Conservation (phyloP, 2,113 vertebrate genomes). For the Hyperopisus bebe region DNA sequence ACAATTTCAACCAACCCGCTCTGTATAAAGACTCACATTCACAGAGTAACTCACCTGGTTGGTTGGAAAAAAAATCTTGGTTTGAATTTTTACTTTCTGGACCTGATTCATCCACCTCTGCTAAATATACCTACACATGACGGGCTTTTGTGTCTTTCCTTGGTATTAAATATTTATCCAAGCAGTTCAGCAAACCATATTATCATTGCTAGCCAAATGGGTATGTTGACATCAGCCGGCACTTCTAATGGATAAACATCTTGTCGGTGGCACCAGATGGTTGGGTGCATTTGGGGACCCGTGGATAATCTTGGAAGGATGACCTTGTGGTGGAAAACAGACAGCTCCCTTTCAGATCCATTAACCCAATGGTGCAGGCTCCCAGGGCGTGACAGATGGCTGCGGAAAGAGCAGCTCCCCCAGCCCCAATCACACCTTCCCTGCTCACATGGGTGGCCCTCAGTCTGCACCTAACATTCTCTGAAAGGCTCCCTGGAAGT, state of each 20-base stretch:
- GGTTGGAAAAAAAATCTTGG: neutral
- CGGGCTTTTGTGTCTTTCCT: neutral
- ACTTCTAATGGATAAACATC: slow-evolving; percentile 1
- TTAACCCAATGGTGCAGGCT: slow-evolving; percentile 4
- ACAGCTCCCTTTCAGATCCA: neutral
- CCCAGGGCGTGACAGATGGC: neutral
- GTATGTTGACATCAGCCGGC: neutral
- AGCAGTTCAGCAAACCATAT: neutral
- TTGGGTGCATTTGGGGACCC: neutral
- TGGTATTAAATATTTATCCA: neutral
- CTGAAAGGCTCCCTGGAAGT: neutral
- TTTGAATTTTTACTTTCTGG: neutral
- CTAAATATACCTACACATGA: neutral
- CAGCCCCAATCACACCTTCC: neutral
- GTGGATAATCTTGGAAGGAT: slow-evolving; percentile 7
- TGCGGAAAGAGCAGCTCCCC: neutral
- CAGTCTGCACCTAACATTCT: neutral
- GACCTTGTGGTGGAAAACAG: neutral
- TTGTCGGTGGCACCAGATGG: neutral
- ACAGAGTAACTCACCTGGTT: neutral
- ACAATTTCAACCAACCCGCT: neutral
- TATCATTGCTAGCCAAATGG: neutral
- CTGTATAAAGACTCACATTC: neutral
- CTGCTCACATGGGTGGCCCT: neutral
- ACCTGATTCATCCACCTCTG: neutral